phyloP scores from a whole-genome alignment of 2,113 vertebrate genomes.

The Thoracochromis brauschi region DNA sequence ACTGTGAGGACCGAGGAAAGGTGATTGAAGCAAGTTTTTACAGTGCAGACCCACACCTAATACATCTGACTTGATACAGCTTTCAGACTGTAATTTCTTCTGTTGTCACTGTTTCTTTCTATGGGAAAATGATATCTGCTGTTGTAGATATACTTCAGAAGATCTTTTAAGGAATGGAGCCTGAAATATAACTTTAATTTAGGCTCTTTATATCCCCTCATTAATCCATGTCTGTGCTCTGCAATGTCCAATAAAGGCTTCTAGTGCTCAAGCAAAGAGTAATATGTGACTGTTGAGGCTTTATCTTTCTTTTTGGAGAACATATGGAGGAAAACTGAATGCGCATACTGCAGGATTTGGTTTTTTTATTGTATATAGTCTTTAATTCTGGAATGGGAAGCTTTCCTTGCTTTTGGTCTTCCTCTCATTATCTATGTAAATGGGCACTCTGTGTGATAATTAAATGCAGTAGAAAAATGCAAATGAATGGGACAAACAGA shows the following conservation, averaged over 20 bases:
- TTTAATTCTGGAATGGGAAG: constrained; percentile 1
- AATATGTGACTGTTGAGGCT: not conserved
- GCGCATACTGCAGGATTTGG: not conserved
- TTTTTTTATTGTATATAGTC: not conserved
- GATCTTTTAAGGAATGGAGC: not conserved
- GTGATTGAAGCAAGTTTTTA: not conserved
- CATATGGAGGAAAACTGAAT: not conserved
- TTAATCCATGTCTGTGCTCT: not conserved
- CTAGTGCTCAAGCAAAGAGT: not conserved
- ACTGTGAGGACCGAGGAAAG: not conserved
- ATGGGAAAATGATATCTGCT: not conserved
- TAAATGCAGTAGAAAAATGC: constrained; percentile 35
- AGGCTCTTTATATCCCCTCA: not conserved
- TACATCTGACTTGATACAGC: not conserved
- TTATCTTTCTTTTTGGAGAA: not conserved
- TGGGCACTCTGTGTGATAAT: constrained; percentile 43
- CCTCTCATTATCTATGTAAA: constrained; percentile 39
- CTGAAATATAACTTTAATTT: not conserved
- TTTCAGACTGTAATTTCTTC: not conserved
- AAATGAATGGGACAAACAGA: constrained; percentile 37
- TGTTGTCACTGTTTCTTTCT: not conserved
- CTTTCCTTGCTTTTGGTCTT: constrained; percentile 14
- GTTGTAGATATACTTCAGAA: not conserved
- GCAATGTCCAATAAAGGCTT: constrained; percentile 9
- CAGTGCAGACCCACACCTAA: not conserved